Evolutionary conservation across 2,113 vertebrate species (phyloP).

Genomic region (Crotalus tigris): DNA sequence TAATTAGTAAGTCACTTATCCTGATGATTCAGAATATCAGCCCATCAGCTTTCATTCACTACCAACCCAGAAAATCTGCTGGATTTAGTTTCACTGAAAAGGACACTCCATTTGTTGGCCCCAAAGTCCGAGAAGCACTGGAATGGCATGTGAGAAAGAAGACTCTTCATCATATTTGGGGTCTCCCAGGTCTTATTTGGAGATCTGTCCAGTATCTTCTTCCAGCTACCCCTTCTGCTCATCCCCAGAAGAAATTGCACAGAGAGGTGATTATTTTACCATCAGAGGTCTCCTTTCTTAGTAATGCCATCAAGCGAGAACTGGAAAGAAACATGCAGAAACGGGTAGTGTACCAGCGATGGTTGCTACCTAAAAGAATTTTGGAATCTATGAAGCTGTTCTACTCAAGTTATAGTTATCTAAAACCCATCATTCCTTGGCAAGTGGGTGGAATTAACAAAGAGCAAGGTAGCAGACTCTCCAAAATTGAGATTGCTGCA

Average conservation of each 20-base stretch:
- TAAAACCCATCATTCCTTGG: neutral
- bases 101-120: neutral
- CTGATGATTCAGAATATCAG: neutral
- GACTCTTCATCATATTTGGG: neutral
- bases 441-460: neutral
- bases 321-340: conserved; percentile 8
- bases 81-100: neutral
- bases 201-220: neutral
- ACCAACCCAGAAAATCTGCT: too few species aligned
- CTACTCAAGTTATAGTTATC: neutral
- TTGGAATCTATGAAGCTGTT: neutral
- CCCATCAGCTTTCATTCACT: rapidly evolving
- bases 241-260: neutral
- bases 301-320: neutral
- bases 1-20: neutral
- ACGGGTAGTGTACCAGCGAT: neutral
- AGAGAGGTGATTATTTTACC: neutral
- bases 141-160: conserved; percentile 13
- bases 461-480: neutral
- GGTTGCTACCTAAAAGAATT: neutral
- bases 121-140: neutral
- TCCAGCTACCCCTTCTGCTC: neutral
- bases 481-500: neutral
- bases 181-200: neutral
- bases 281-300: neutral